Base-by-base conservation (phyloP, 1,140 invertebrate species). In the Brachionus rotundiformis region DNA sequence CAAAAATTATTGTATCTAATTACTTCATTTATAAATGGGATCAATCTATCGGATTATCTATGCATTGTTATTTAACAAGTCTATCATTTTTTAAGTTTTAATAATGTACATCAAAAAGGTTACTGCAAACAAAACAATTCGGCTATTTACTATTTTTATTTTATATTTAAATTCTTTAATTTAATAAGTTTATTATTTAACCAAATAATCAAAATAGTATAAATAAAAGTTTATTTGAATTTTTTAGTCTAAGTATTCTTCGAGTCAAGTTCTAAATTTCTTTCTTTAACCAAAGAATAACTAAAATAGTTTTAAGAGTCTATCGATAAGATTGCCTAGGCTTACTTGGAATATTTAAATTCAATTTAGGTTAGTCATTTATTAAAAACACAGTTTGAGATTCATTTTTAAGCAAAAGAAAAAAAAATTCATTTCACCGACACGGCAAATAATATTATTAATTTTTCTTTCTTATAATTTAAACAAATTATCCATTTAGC, bases 401-500 rank as follows among this genome's bases (percentile, higher is more conserved):
- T 29, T 11, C 61, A n/a, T 29, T 29, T 63, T 33, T 2, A 63
- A n/a, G n/a, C n/a, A n/a, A 63, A 63, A 13, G 25, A 11, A 63
- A 63, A n/a, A 63, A 63, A 63, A 63, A n/a, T 63, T 29, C 8
- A 29, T 63, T 63, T 29, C 29, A 63, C 61, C 61, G 61, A 13
- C 61, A 63, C 25, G 11, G 61, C 61, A 31, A 10, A 39, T 63
- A 63, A 63, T 63, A 63, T 63, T 63, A 63, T 63, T 63, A 29
- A 63, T 63, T 63, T 29, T n/a, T 31, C 23, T 63, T 63, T 33
- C 47, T 19, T 19, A 29, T 63, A 63, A 29, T 29, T 29, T 63
- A 63, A 63, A 63, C 61, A 63, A 63, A 63, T 63, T 63, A 29
- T 63, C 27, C 29, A 29, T 63, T 63, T n/a, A 63, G 27, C n/a